phyloP scores from a whole-genome alignment of 2,888 invertebrate genomes.

The Drosophila prostipennis region DNA sequence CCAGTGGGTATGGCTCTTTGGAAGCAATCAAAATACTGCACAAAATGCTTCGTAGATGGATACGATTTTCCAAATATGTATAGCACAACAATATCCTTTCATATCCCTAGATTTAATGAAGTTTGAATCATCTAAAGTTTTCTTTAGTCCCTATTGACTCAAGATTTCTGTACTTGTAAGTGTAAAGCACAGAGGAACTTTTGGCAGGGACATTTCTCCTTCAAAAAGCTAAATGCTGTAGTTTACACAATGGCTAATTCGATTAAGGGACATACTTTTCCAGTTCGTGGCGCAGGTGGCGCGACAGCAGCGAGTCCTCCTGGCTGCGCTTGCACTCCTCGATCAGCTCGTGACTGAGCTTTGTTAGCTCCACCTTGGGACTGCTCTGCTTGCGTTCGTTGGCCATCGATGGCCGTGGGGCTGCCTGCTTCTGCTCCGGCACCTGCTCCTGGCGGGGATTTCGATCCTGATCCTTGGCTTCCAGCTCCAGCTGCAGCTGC shows the following conservation, averaged over 20 bases:
- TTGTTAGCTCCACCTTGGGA: slow-evolving; percentile 76
- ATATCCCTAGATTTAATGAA: too few species aligned
- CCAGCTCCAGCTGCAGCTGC: slow-evolving; percentile 25
- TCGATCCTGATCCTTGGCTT: slow-evolving; percentile 16
- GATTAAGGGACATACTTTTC: slow-evolving; percentile 74
- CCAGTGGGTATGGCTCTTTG: background rate
- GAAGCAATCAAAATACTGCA: slow-evolving; percentile 16
- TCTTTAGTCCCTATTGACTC: too few species aligned
- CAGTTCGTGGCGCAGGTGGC: slow-evolving; percentile 79
- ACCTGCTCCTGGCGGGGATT: background rate
- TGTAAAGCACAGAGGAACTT: too few species aligned
- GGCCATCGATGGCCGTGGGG: slow-evolving; percentile 54
- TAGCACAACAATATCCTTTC: too few species aligned
- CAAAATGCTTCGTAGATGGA: background rate
- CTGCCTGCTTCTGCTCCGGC: slow-evolving; percentile 27
- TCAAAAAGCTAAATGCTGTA: too few species aligned
- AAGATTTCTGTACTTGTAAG: too few species aligned
- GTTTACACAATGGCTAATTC: too few species aligned
- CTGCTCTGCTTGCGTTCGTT: slow-evolving; percentile 66
- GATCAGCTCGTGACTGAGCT: slow-evolving; percentile 80
- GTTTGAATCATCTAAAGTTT: too few species aligned
- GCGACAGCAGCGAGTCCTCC: slow-evolving; percentile 79
- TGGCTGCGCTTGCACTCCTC: slow-evolving; percentile 82
- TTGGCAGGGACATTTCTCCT: too few species aligned
- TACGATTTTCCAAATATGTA: too few species aligned